phyloP scores from a whole-genome alignment of 2,113 vertebrate species.

The Rynchops niger region DNA sequence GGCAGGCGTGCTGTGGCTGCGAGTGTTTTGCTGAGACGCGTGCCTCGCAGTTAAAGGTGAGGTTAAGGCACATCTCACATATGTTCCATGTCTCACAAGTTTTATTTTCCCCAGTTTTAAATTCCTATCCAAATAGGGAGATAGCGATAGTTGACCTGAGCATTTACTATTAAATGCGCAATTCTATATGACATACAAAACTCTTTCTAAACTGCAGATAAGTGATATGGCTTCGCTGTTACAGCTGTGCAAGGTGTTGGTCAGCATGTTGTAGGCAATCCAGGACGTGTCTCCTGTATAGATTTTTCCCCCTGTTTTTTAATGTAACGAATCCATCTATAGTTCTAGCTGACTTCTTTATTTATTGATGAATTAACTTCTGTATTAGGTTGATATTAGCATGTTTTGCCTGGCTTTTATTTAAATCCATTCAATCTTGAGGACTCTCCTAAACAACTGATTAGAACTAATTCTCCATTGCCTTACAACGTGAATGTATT shows the following conservation, averaged over 20 bases:
- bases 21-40: not conserved
- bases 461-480: not conserved
- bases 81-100: not conserved
- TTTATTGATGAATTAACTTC: not conserved
- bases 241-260: not conserved
- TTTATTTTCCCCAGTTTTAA: not conserved
- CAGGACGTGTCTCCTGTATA: not conserved
- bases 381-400: not conserved
- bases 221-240: not conserved
- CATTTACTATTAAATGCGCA: not conserved
- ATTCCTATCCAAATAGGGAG: not conserved
- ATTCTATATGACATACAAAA: not conserved
- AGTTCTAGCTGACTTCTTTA: conserved; percentile 1
- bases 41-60: not conserved
- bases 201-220: not conserved
- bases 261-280: not conserved
- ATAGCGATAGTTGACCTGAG: not conserved
- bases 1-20: not conserved
- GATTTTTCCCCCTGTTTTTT: not conserved
- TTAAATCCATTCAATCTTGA: not conserved
- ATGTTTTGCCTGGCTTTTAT: not conserved
- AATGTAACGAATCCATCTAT: not conserved
- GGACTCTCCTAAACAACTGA: not conserved
- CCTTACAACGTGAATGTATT: not conserved
- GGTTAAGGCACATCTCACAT: not conserved